phyloP scores from a whole-genome alignment of 2,797 vertebrate species.

The Rachycentron canadum region DNA sequence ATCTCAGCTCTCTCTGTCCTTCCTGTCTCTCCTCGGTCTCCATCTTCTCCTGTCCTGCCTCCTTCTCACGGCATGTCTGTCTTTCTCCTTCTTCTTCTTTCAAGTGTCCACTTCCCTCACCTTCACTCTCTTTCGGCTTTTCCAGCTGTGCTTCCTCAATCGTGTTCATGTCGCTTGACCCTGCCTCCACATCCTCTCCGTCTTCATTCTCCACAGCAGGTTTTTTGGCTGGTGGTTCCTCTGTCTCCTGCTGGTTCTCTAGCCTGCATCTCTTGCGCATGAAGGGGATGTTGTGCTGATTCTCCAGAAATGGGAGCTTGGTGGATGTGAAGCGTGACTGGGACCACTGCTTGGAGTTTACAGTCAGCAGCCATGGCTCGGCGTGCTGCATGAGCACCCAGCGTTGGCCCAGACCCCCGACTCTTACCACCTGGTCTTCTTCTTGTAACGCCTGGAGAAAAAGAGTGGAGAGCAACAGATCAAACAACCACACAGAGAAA shows the following conservation, averaged over 20 bases:
- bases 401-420: slow-evolving; percentile 85
- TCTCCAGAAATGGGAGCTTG: not conserved
- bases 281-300: slow-evolving; percentile 43
- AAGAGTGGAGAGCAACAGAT: not conserved
- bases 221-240: slow-evolving; percentile 46
- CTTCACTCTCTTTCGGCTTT: not conserved
- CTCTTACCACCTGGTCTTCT: slow-evolving; percentile 87
- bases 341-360: slow-evolving; percentile 54
- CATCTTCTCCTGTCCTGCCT: not conserved
- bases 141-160: not conserved
- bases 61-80: not conserved
- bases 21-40: slow-evolving; percentile 1
- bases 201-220: not conserved
- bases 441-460: slow-evolving; percentile 87
- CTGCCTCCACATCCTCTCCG: not conserved
- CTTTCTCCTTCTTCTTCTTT: not conserved
- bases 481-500: not conserved
- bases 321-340: not conserved
- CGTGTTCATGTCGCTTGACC: accelerated
- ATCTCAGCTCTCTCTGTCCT: not conserved
- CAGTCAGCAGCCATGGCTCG: slow-evolving; percentile 90
- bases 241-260: not conserved
- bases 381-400: slow-evolving; percentile 87
- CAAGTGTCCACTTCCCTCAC: not conserved
- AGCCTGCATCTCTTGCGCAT: slow-evolving; percentile 66